Conservation (phyloP, 1,140 invertebrate species). For the Drosophila orena region DNA sequence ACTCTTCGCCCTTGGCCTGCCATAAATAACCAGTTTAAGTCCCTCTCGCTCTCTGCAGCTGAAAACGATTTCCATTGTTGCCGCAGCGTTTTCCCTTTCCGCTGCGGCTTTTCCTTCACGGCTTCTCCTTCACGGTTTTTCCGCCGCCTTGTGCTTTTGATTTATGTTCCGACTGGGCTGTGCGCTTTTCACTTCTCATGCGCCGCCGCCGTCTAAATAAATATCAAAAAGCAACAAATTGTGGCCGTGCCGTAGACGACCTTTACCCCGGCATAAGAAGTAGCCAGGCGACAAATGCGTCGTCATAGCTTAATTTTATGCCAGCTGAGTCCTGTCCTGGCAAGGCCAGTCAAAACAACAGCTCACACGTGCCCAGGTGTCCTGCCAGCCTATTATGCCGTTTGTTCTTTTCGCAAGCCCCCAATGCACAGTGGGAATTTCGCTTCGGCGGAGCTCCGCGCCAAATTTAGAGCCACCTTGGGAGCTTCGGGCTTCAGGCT, state of each 20-base stretch:
- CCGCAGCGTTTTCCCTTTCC: constrained; percentile 41
- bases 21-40: constrained; percentile 77
- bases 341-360: constrained; percentile 56
- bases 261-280: constrained; percentile 29
- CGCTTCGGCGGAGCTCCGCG: constrained; percentile 1
- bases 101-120: constrained; percentile 48
- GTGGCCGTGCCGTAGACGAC: constrained; percentile 57
- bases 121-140: constrained; percentile 25
- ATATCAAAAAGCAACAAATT: constrained; percentile 83
- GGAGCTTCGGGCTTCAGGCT: background rate
- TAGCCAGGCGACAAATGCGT: constrained; percentile 28
- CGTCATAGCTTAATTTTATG: constrained; percentile 71
- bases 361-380: constrained; percentile 65
- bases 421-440: constrained; percentile 35
- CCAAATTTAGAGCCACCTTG: constrained; percentile 22
- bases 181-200: constrained; percentile 60
- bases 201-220: constrained; percentile 60
- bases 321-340: constrained; percentile 45
- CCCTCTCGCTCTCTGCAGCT: constrained; percentile 54
- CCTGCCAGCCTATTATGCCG: constrained; percentile 57
- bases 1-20: constrained; percentile 39
- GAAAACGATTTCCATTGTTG: constrained; percentile 42
- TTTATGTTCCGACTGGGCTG: constrained; percentile 51
- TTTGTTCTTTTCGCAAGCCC: constrained; percentile 41
- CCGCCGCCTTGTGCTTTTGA: constrained; percentile 54